phyloP scores from a whole-genome alignment of 2,888 invertebrate genomes.

The Julus scanicus region DNA sequence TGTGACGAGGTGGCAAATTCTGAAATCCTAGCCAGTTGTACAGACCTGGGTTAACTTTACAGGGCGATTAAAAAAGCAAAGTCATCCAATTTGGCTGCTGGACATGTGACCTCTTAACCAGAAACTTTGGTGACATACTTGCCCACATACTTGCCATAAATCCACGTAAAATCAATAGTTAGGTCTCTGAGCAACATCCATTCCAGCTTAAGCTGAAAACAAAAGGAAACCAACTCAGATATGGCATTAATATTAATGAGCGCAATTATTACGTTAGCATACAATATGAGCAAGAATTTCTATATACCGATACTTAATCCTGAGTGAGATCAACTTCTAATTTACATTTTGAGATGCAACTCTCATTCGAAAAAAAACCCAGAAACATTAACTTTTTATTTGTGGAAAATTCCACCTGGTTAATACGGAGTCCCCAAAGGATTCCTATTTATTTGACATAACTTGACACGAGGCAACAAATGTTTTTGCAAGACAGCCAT shows the following conservation, averaged over 20 bases:
- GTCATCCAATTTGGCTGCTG: neutral
- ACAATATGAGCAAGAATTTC: conserved; percentile 24
- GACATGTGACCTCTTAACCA: neutral
- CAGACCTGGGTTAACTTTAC: neutral
- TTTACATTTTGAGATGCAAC: neutral
- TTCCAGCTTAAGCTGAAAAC: conserved; percentile 5
- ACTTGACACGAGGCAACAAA: no score
- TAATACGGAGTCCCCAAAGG: neutral
- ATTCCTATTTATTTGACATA: no score
- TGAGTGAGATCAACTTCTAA: neutral
- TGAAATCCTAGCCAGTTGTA: neutral
- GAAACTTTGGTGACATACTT: neutral
- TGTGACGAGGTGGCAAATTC: neutral
- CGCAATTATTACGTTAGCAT: conserved; percentile 11
- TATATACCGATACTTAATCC: neutral
- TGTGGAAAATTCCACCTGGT: neutral
- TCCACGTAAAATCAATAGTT: conserved; percentile 16
- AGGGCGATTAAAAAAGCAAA: neutral
- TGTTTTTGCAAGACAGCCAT: no score
- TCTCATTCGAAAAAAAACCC: neutral
- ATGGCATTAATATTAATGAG: conserved; percentile 23
- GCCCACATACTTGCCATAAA: neutral
- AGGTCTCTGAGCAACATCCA: conserved; percentile 38
- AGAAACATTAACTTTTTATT: neutral
- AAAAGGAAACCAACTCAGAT: neutral